Evolutionary conservation across 2,113 vertebrate genomes (phyloP).

Genomic region (Macrotis lagotis): DNA sequence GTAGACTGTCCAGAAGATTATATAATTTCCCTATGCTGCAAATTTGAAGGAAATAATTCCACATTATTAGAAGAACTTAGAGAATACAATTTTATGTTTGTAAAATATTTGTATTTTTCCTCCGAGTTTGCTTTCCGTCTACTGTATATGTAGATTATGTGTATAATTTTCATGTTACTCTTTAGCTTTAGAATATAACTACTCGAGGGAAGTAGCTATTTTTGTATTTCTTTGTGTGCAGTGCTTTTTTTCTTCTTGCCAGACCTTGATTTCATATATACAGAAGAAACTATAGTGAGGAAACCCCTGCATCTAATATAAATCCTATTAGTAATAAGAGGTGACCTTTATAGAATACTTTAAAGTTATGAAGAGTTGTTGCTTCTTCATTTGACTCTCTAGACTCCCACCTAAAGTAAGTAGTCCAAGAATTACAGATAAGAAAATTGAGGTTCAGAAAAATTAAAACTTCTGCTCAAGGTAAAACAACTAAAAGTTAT

Average conservation of each 20-base stretch:
- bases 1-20: no score
- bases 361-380: not conserved
- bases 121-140: not conserved
- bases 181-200: not conserved
- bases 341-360: not conserved
- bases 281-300: not conserved
- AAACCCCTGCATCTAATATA: not conserved
- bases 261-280: not conserved
- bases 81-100: constrained; percentile 23
- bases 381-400: not conserved
- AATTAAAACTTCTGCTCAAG: no score
- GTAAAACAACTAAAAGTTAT: no score
- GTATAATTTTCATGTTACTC: not conserved
- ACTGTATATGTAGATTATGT: not conserved
- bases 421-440: no score
- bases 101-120: constrained; percentile 22
- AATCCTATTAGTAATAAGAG: not conserved
- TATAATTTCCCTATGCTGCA: no score
- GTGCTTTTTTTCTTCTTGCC: not conserved
- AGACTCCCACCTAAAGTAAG: not conserved
- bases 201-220: not conserved
- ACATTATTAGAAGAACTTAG: constrained; percentile 1
- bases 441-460: no score
- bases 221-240: not conserved
- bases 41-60: constrained; percentile 24